phyloP scores from a whole-genome alignment of 37 sponge, comb jelly and placozoan species.

The Sycon ciliatum region DNA sequence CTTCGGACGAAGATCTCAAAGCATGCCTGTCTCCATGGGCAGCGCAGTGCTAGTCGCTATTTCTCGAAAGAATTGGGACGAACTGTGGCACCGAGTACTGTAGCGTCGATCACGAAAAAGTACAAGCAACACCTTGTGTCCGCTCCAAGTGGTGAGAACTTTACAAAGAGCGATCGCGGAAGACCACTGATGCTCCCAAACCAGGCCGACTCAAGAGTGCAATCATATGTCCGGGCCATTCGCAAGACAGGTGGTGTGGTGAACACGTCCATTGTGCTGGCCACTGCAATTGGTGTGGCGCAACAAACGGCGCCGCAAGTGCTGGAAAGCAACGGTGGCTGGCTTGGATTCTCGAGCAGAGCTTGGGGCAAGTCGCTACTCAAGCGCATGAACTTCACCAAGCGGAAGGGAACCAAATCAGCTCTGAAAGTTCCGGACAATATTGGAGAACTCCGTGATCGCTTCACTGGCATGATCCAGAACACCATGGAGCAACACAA shows the following conservation, averaged over 20 bases:
- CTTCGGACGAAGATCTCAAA: conserved; percentile 12
- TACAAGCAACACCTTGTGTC: neutral
- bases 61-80: conserved; percentile 15
- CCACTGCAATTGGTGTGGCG: conserved; percentile 35
- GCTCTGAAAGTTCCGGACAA: no score
- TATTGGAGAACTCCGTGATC: no score
- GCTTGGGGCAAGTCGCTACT: conserved; percentile 40
- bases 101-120: neutral
- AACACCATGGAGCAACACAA: no score
- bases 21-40: conserved; percentile 12
- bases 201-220: conserved; percentile 13
- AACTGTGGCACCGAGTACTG: neutral
- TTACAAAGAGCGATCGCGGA: conserved; percentile 13
- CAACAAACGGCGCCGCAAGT: neutral
- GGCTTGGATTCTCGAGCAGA: conserved; percentile 19
- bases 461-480: no score
- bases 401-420: conserved; percentile 28
- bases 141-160: neutral
- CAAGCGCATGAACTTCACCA: conserved; percentile 27
- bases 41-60: neutral
- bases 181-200: conserved; percentile 24
- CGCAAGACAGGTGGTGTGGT: conserved; percentile 25
- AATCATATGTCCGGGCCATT: conserved; percentile 35
- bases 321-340: conserved; percentile 28
- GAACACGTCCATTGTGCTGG: conserved; percentile 35